A percentile compares a stretch with the other conserved stretches of the same genome.
These are phyloP conservation scores for Anthrax anthrax DNA, from an alignment of 2,888 invertebrate genomes.

Conservation along the genomic window DNA sequence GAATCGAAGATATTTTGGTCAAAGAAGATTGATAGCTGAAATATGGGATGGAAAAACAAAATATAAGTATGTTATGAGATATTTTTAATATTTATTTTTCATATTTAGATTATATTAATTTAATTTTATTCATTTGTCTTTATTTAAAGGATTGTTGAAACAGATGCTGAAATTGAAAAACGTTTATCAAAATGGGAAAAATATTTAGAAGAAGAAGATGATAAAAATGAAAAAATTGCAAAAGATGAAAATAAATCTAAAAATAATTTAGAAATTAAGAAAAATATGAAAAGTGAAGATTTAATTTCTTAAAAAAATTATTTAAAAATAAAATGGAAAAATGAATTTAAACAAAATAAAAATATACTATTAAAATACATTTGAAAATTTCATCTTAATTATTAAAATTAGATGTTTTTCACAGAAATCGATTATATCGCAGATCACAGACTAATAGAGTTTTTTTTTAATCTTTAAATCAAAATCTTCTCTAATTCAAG, in stretches of 20 bases:
- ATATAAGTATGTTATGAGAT: slow-evolving; percentile 44
- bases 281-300: too few relatives aligned
- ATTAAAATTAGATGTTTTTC: too few relatives aligned
- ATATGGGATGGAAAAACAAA: slow-evolving; percentile 95
- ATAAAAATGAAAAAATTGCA: background rate
- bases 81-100: background rate
- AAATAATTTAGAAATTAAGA: too few relatives aligned
- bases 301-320: too few relatives aligned
- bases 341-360: background rate
- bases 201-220: slow-evolving; percentile 50
- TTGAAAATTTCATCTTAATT: too few relatives aligned
- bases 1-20: slow-evolving; percentile 82
- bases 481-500: too few relatives aligned
- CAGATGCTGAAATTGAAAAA: slow-evolving; percentile 69
- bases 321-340: too few relatives aligned
- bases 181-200: slow-evolving; percentile 79
- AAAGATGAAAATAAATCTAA: background rate
- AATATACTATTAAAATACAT: background rate
- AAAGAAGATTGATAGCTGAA: slow-evolving; percentile 69
- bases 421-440: too few relatives aligned
- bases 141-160: slow-evolving; percentile 61
- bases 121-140: background rate
- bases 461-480: too few relatives aligned
- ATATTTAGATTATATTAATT: background rate
- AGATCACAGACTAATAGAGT: too few relatives aligned